Evolutionary conservation across 2,113 vertebrate genomes (phyloP).

Genomic region (Oxygymnocypris stewartii): DNA sequence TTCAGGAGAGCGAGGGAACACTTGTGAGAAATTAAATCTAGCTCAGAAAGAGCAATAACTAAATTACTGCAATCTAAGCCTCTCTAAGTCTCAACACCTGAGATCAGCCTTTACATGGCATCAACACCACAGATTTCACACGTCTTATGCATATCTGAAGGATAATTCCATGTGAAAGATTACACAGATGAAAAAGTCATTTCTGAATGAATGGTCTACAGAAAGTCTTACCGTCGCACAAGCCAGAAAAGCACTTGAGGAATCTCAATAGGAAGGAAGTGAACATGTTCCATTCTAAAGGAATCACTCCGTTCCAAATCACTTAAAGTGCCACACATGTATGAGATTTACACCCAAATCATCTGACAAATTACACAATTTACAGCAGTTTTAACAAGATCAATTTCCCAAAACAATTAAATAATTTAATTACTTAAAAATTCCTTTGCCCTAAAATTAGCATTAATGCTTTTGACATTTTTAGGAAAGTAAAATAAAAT

Average conservation of each 20-base stretch:
- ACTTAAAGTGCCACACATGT: not conserved
- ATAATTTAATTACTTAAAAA: not conserved
- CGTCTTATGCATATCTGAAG: constrained; percentile 26
- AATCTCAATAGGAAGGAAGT: constrained; percentile 22
- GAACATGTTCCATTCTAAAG: constrained; percentile 18
- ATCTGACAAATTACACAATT: not conserved
- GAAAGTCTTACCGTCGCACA: not conserved
- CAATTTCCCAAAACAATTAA: not conserved
- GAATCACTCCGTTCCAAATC: not conserved
- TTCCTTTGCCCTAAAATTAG: not conserved
- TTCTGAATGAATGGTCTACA: constrained; percentile 4
- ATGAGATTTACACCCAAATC: not conserved
- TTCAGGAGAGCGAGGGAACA: constrained; percentile 28
- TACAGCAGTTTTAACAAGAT: not conserved
- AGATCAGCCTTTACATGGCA: constrained; percentile 13
- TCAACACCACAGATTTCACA: constrained; percentile 20
- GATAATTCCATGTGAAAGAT: constrained; percentile 20
- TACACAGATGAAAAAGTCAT: constrained; percentile 2
- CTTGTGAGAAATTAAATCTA: constrained; percentile 49
- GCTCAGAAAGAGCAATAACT: constrained; percentile 42
- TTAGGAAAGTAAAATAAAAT: not conserved
- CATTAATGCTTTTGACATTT: not conserved
- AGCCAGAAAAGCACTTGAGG: constrained; percentile 3
- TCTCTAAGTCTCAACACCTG: constrained; percentile 31
- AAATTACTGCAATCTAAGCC: constrained; percentile 43